Evolutionary conservation across 2,113 vertebrate genomes (phyloP).

Genomic region (Geococcyx californianus): DNA sequence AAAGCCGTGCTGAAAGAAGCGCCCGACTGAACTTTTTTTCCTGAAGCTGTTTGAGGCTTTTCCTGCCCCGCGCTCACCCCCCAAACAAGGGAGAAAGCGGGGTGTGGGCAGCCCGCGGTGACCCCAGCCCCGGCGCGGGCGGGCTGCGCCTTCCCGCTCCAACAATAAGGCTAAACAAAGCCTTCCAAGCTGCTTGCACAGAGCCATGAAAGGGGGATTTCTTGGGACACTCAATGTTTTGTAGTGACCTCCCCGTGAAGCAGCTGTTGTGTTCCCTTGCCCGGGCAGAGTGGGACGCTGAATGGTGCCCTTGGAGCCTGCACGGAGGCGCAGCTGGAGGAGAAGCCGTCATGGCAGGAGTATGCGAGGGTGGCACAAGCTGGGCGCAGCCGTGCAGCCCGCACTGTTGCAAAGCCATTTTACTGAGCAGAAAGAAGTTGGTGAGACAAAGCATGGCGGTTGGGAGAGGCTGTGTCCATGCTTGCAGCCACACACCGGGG

Average conservation of each 20-base stretch:
- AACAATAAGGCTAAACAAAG: slow-evolving; percentile 72
- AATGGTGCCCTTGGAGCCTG: slow-evolving; percentile 73
- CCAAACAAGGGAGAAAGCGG: slow-evolving; percentile 17
- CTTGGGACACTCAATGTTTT: slow-evolving; percentile 73
- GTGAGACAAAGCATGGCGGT: neutral
- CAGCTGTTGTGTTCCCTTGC: slow-evolving; percentile 75
- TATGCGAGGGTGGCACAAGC: slow-evolving; percentile 54
- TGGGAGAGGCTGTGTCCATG: neutral
- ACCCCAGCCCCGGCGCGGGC: slow-evolving; percentile 43
- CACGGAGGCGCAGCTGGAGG: slow-evolving; percentile 65
- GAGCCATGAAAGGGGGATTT: slow-evolving; percentile 72
- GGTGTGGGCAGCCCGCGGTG: slow-evolving; percentile 26
- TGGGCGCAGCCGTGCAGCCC: slow-evolving; percentile 30
- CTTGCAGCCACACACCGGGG: neutral
- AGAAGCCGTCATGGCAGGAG: slow-evolving; percentile 60
- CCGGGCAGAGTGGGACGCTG: slow-evolving; percentile 68
- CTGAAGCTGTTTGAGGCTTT: slow-evolving; percentile 32
- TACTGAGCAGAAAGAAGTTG: neutral
- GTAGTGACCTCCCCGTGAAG: slow-evolving; percentile 67
- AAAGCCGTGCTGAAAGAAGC: slow-evolving; percentile 33
- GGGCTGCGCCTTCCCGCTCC: slow-evolving; percentile 41
- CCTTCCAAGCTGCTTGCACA: slow-evolving; percentile 66
- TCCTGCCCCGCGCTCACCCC: neutral
- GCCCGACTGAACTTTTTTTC: neutral
- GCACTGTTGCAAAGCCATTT: neutral